Evolutionary conservation across 2,113 vertebrate genomes (phyloP), one percentile per base, ranked within the genome.

Genomic region (Chloebia gouldiae): DNA sequence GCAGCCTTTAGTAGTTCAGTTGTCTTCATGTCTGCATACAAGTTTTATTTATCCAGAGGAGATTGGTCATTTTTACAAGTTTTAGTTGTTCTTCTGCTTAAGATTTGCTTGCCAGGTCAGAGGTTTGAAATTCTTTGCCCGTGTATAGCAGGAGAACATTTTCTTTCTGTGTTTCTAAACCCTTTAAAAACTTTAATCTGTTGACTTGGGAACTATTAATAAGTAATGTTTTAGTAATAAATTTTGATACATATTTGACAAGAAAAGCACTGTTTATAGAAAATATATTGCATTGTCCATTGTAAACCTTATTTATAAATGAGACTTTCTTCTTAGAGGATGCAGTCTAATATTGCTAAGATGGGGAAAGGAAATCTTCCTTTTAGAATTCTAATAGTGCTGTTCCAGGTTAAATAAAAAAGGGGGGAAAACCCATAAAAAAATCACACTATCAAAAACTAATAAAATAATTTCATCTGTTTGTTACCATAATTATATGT

Each of bases 101-200:
- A 61, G 59, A 42, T 88, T 71, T 78, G 3, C 56, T 42, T 93
- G 77, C 69, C 51, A 31, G 53, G 24, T 60, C 68, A 86, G 42
- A 93, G 39, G 39, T 28, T 71, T 81, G 59, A 86, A 73, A 90
- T 86, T 83, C 35, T 90, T 94, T 95, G 82, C 35, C 80, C 50
- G 21, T 81, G 60, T 93, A 75, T 73, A 92, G 72, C 21, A 90
- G 71, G 22, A 77, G 22, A 30, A 25, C 5, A 21, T 24, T 72
- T 88, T 87, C 33, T 72, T 79, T 81, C 42, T 69, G 20, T 51
- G 11, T 70, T 86, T 90, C 60, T 71, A 88, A 91, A 82, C 18
- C 6, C 14, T 76, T 91, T 75, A 75, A 86, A 78, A 13, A 68
- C 64, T 75, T 90, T 68, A 22, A 47, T 81, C 21, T 31, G 14